phyloP scores from a whole-genome alignment of 2,888 invertebrate species.

The Eupithecia subfuscata region DNA sequence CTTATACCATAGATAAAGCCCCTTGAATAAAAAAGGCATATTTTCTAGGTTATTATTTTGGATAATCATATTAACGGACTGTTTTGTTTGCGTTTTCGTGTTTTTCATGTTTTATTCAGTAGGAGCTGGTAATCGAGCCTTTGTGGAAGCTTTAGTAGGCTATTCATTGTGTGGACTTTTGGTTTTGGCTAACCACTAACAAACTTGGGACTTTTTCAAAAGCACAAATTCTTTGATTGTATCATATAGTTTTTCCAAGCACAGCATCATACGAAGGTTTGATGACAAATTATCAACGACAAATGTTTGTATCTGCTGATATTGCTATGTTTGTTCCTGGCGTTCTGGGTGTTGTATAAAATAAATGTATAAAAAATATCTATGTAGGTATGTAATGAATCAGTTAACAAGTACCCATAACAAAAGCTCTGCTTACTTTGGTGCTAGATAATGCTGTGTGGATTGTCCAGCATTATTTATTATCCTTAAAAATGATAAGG shows the following conservation, averaged over 20 bases:
- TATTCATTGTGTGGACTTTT: neutral
- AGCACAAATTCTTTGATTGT: neutral
- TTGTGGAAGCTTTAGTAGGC: neutral
- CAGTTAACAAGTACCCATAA: too few relatives aligned
- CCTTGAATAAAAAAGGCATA: slow-evolving; percentile 3
- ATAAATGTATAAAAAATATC: too few relatives aligned
- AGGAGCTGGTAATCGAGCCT: neutral
- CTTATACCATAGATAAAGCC: slow-evolving; percentile 11
- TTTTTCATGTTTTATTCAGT: slow-evolving; percentile 10
- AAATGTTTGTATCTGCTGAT: too few relatives aligned
- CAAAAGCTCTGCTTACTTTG: too few relatives aligned
- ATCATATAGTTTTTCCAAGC: too few relatives aligned
- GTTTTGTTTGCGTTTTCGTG: slow-evolving; percentile 11
- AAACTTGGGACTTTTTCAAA: neutral
- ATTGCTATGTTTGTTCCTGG: too few relatives aligned
- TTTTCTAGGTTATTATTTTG: slow-evolving; percentile 10
- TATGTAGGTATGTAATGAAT: too few relatives aligned
- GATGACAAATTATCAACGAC: too few relatives aligned
- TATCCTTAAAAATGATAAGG: neutral
- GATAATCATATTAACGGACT: slow-evolving; percentile 6
- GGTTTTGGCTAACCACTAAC: neutral
- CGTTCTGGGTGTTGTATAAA: too few relatives aligned
- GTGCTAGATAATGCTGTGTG: too few relatives aligned
- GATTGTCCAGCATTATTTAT: too few relatives aligned
- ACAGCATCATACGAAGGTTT: too few relatives aligned